Base-by-base conservation (phyloP, 2,113 vertebrate genomes). In the Alouatta palliata region DNA sequence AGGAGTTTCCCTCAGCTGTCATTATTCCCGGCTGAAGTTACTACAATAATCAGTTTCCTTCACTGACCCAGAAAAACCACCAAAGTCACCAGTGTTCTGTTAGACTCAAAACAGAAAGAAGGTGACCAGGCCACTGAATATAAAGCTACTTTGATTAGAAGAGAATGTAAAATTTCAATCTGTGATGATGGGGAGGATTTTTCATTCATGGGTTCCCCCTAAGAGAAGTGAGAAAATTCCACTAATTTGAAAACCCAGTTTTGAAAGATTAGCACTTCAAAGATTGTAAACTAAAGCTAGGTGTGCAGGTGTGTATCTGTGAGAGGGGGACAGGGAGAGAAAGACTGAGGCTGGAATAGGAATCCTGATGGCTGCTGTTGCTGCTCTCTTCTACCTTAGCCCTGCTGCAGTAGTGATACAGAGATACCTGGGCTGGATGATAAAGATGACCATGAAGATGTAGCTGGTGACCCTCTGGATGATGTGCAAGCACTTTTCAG, bases 361-460 rank as follows among this genome's bases (percentile, higher is more conserved):
- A 87, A 23, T n/a, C 8, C 32, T 5, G 56, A 99, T 99, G 97
- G 99, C 99, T 73, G 99, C 99, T 16, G 99, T 99, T 14, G 99
- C 99, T 0, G 99, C 99, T 96, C 99, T 99, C 75, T 99, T 99
- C 99, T 99, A 99, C 98, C 99, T 99, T 98, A 99, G 99, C 99
- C 0, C 99, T 0, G 97, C 97, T 0, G 99, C 99, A 97, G 99
- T 99, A 0, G 99, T 99, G 16, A 99, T 99, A 98, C 99, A 99
- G 43, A 99, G 99, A 98, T 99, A 99, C 6, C 98, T 99, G 0
- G 99, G 99, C 98, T 99, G 99, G 1, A 99, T 99, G 99, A 99
- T 99, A 97, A 99, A 99, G 97, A 99, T 97, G 40, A 99, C 98
- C 99, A 99, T 99, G 70, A 99, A 98, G 97, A 99, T 98, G 97